These are phyloP conservation scores for Sebastolobus altivelis DNA, from an alignment of 2,797 vertebrate species.

Conservation along the genomic window DNA sequence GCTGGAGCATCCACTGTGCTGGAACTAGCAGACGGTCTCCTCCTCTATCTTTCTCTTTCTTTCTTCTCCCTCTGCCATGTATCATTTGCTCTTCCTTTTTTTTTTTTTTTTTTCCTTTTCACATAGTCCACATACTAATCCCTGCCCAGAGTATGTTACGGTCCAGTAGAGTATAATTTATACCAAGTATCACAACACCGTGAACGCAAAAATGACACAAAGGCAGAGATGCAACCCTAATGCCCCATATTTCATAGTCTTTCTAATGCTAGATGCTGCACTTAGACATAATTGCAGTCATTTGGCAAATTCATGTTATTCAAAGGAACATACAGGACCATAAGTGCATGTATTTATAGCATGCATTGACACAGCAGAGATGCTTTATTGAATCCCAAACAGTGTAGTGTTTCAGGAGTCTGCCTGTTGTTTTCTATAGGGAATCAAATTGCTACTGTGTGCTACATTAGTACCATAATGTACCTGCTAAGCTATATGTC, in stretches of 20 bases:
- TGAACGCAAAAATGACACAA: slow-evolving; percentile 4
- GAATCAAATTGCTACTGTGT: slow-evolving; percentile 11
- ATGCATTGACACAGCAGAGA: slow-evolving; percentile 9
- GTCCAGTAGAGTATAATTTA: neutral
- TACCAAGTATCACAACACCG: neutral
- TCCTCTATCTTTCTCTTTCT: slow-evolving; percentile 30
- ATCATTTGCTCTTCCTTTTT: slow-evolving; percentile 8
- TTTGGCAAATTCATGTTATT: slow-evolving; percentile 25
- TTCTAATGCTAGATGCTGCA: neutral
- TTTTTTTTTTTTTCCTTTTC: neutral
- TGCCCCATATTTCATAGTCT: neutral
- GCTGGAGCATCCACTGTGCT: slow-evolving; percentile 40
- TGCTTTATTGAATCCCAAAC: slow-evolving; percentile 22
- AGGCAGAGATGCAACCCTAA: neutral
- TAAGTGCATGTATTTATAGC: slow-evolving; percentile 33
- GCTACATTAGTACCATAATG: slow-evolving; percentile 8
- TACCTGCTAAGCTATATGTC: neutral
- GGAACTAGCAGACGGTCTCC: slow-evolving; percentile 45
- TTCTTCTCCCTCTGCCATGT: slow-evolving; percentile 36
- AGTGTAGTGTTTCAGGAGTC: neutral
- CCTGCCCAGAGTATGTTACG: neutral
- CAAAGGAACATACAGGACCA: neutral
- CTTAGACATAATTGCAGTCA: slow-evolving; percentile 16
- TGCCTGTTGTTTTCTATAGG: slow-evolving; percentile 9
- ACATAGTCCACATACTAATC: slow-evolving; percentile 32